Base-by-base conservation (phyloP, 2,888 invertebrate genomes). In the Carcina quercana region DNA sequence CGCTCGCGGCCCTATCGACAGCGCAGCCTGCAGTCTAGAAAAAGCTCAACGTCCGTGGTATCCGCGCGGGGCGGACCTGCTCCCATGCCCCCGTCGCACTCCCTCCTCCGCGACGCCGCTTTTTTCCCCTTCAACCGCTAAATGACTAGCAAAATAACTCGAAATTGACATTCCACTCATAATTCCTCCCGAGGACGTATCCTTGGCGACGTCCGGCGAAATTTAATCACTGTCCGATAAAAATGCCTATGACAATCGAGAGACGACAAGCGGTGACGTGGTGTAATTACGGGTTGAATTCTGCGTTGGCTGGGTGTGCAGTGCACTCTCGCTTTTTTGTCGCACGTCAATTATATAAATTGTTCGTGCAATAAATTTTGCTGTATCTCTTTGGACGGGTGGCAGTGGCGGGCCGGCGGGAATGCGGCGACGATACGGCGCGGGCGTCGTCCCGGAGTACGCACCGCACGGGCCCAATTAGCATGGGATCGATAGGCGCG, bases 321-420 rank as follows among this genome's bases (percentile, higher is more conserved):
- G n/a, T 69, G 70, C 66, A 73, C 72, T 75, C 62, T 75, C 68
- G 69, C 70, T 75, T 80, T 79, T 82, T 80, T 79, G 78, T 70
- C 65, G 68, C 71, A 63, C 65, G 80, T 82, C 80, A 82, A 82
- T 83, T 84, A 82, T 82, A 79, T 79, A 79, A 78, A 82, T 79
- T 75, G 78, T 75, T 72, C 65, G 72, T 74, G 82, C 74, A 80
- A 83, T 83, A 82, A 84, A 82, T 83, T 82, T 79, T 45, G 60
- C 72, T 76, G 79, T 82, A 83, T 84, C 80, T 79, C 60, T 53
- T 59, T 50, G 64, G 75, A 72, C 63, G 69, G 66, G 66, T 65
- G 54, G 52, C 47, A 29, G 33, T 25, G 53, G 60, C 49, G 56
- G 66, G 60, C 52, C 51, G 62, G 63, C 54, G 69, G 66, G 71